Conservation (phyloP, 2,888 invertebrate genomes). For the Adelognathus sp. region DNA sequence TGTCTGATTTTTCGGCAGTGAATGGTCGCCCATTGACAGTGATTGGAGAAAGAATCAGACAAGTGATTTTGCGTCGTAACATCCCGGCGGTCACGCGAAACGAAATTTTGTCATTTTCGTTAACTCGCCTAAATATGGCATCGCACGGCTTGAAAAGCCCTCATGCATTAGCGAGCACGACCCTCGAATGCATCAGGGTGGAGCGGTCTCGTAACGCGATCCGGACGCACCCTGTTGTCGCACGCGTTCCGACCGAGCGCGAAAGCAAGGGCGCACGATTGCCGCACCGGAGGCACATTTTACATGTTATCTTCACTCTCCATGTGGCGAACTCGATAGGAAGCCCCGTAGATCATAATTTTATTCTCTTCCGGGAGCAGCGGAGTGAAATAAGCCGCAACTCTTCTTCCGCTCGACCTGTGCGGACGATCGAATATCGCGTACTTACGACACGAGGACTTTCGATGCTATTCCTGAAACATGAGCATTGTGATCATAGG, state of each 20-base stretch:
- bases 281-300: not conserved
- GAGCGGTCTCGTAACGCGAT: constrained; percentile 13
- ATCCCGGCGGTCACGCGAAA: not conserved
- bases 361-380: not conserved
- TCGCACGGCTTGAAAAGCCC: constrained; percentile 29
- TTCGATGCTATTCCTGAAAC: not conserved
- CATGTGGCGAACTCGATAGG: not conserved
- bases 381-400: not conserved
- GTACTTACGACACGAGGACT: not conserved
- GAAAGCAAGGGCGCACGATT: constrained; percentile 11
- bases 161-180: constrained; percentile 32
- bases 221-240: constrained; percentile 37
- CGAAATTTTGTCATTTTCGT: not conserved
- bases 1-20: too few relatives aligned
- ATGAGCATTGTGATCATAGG: too few relatives aligned
- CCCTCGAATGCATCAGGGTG: constrained; percentile 40
- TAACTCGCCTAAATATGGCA: constrained; percentile 13
- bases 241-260: not conserved
- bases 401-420: not conserved
- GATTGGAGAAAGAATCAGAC: not conserved
- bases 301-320: not conserved
- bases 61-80: not conserved
- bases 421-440: not conserved
- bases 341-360: not conserved
- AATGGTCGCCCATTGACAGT: too few relatives aligned